These are phyloP conservation scores for Ceratina japonica DNA, from an alignment of 1,140 invertebrate species.

Conservation along the genomic window DNA sequence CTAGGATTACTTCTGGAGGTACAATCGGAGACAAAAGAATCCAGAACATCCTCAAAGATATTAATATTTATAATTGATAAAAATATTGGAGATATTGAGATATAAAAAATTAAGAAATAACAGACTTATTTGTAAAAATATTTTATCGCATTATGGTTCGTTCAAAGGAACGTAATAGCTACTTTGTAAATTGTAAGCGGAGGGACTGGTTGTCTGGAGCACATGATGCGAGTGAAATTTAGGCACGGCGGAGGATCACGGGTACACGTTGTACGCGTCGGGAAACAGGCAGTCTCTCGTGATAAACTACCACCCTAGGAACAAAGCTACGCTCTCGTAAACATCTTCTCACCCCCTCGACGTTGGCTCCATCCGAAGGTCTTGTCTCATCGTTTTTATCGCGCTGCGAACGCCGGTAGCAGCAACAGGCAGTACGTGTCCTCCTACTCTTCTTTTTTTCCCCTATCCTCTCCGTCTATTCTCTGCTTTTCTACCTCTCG, in stretches of 20 bases:
- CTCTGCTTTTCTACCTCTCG: constrained; percentile 39
- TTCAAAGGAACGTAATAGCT: not conserved
- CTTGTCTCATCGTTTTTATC: constrained; percentile 61
- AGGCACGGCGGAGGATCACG: not conserved
- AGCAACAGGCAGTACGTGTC: constrained; percentile 65
- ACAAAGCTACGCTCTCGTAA: constrained; percentile 61
- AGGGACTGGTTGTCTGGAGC: not conserved
- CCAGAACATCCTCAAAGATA: no score
- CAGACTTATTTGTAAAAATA: no score
- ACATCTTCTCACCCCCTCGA: constrained; percentile 49
- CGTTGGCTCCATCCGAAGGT: constrained; percentile 40
- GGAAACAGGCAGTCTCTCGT: constrained; percentile 47
- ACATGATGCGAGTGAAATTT: not conserved
- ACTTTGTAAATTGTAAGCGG: no score
- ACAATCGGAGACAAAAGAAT: no score
- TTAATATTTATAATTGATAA: no score
- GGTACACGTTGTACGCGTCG: not conserved
- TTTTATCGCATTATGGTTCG: no score
- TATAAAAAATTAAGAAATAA: no score
- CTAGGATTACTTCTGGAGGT: no score
- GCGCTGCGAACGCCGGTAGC: constrained; percentile 43
- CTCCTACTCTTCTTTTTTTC: constrained; percentile 19
- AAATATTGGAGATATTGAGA: no score
- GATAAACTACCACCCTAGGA: constrained; percentile 60
- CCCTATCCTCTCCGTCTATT: not conserved